These are phyloP conservation scores for Caenorhabditis uteleia DNA, from an alignment of 2,888 invertebrate genomes.

Conservation along the genomic window DNA sequence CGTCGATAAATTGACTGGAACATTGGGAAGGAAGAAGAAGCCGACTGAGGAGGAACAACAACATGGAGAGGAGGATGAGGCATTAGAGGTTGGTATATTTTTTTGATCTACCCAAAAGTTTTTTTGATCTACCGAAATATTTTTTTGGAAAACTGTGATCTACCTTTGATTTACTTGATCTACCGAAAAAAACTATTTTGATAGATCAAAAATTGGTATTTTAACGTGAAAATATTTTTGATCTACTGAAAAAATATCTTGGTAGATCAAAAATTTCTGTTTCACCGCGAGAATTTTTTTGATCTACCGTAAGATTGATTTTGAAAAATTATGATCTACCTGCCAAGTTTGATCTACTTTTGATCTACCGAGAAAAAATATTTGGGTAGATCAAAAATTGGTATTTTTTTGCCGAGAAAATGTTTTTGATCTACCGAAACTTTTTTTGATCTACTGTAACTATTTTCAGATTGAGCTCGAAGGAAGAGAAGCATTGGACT, in stretches of 20 bases:
- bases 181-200: no score
- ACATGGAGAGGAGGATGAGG: conserved; percentile 42
- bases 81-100: conserved; percentile 24
- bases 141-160: no score
- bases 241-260: no score
- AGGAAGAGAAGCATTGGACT: conserved; percentile 68
- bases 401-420: neutral
- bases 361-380: neutral
- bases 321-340: no score
- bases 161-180: no score
- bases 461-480: conserved; percentile 61
- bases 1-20: conserved; percentile 63
- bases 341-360: neutral
- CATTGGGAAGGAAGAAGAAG: conserved; percentile 63
- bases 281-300: no score
- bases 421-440: neutral
- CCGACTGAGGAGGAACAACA: conserved; percentile 31
- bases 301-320: no score
- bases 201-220: neutral
- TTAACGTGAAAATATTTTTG: no score
- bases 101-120: no score
- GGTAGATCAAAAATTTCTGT: no score
- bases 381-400: neutral
- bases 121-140: no score
- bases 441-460: conserved; percentile 2